These are phyloP conservation scores for Isichthys henryi DNA, from an alignment of 2,113 vertebrate genomes.

Conservation along the genomic window DNA sequence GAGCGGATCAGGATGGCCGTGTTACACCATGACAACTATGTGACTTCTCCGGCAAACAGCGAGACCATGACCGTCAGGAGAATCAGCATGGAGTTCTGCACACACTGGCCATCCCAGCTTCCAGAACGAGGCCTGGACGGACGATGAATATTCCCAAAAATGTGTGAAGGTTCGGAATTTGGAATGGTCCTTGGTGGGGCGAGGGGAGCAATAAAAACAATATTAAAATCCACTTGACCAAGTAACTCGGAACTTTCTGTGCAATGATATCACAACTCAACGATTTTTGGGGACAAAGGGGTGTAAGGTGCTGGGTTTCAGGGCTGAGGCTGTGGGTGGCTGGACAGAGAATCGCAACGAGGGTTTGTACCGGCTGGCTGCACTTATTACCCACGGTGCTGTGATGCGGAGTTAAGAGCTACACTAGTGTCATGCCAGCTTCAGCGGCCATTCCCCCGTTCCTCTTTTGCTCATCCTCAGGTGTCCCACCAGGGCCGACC, in stretches of 20 bases:
- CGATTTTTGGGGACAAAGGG: conserved; percentile 27
- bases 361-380: conserved; percentile 23
- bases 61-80: background rate
- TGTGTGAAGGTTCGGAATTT: background rate
- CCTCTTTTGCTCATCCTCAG: background rate
- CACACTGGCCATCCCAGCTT: background rate
- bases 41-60: background rate
- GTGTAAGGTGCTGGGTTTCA: conserved; percentile 32
- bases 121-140: background rate
- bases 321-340: conserved; percentile 17
- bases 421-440: background rate
- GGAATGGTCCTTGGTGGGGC: background rate
- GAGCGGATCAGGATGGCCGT: background rate
- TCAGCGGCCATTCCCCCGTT: background rate
- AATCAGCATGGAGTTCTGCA: background rate
- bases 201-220: background rate
- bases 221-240: conserved; percentile 17
- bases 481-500: background rate
- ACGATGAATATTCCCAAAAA: background rate
- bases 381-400: conserved; percentile 26
- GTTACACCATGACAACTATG: background rate
- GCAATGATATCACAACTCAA: conserved; percentile 34
- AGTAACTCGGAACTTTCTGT: conserved; percentile 23
- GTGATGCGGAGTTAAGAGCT: conserved; percentile 4
- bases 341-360: conserved; percentile 32